Percentiles rank a stretch among this genome's conserved stretches.
Evolutionary conservation across 2,888 invertebrate species (phyloP).

Genomic region (Lasius fuliginosus): DNA sequence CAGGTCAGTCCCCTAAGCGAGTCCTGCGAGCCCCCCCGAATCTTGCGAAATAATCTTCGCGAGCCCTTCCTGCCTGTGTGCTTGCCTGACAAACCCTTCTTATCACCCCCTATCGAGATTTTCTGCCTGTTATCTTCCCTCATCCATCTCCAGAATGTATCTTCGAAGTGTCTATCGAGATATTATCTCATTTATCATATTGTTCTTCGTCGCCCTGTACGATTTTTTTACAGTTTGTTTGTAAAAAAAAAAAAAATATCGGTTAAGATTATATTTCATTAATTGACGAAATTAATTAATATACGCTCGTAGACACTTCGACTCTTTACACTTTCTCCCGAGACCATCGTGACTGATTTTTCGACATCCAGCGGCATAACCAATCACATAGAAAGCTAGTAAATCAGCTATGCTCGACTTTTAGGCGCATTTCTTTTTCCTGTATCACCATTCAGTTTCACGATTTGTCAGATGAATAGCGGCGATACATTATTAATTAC

Average conservation of each 20-base stretch:
- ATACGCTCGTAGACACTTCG: constrained; percentile 63
- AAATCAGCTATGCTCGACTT: constrained; percentile 80
- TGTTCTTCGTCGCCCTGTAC: not conserved
- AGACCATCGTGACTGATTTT: constrained; percentile 59
- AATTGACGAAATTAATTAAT: not conserved
- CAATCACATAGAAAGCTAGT: constrained; percentile 77
- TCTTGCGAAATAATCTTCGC: constrained; percentile 13
- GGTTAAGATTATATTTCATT: not conserved
- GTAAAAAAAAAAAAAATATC: constrained; percentile 10
- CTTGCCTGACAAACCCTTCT: constrained; percentile 71
- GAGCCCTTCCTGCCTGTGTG: constrained; percentile 74
- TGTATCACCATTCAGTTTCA: constrained; percentile 69
- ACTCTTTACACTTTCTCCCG: constrained; percentile 36
- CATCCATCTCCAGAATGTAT: constrained; percentile 25
- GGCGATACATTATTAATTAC: constrained; percentile 74
- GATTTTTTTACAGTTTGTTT: not conserved
- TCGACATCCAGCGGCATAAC: constrained; percentile 71
- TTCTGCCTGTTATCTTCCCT: constrained; percentile 60
- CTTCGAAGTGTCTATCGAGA: constrained; percentile 67
- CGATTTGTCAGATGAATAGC: constrained; percentile 72
- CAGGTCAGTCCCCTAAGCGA: constrained; percentile 83
- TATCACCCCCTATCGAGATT: constrained; percentile 50
- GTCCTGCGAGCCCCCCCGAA: constrained; percentile 56
- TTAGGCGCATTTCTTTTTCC: constrained; percentile 77
- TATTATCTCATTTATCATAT: constrained; percentile 10